Percentiles rank a stretch among this genome's conserved stretches.
Evolutionary conservation across 2,797 vertebrate genomes (phyloP).

Genomic region (Brotula barbata): DNA sequence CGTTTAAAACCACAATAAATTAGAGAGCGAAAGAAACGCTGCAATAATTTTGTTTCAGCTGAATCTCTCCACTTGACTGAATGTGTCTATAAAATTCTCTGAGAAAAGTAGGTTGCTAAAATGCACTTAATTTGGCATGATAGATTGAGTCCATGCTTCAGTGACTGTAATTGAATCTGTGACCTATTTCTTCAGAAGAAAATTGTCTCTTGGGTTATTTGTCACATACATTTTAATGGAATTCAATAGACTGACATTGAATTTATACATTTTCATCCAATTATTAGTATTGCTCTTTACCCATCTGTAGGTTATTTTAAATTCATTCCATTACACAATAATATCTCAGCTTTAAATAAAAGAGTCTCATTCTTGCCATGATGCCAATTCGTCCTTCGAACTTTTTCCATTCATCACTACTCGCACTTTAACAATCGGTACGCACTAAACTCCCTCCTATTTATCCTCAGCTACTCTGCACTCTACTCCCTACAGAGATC

Average conservation of each 20-base stretch:
- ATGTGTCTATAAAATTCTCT: conserved; percentile 99
- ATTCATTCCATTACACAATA: conserved; percentile 73
- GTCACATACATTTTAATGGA: conserved; percentile 98
- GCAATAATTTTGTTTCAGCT: conserved; percentile 84
- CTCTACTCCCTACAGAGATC: conserved; percentile 37
- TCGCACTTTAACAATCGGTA: conserved; percentile 19
- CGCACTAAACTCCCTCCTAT: conserved; percentile 18
- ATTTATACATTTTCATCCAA: conserved; percentile 88
- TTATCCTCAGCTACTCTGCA: conserved; percentile 39
- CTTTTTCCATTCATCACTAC: background rate
- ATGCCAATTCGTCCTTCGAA: conserved; percentile 28
- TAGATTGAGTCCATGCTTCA: conserved; percentile 99
- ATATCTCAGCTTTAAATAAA: conserved; percentile 39
- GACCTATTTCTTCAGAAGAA: conserved; percentile 99
- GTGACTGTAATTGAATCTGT: conserved; percentile 99
- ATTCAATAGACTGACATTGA: conserved; percentile 93
- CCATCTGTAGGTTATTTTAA: conserved; percentile 84
- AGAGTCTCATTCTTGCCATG: conserved; percentile 14
- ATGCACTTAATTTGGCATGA: conserved; percentile 99
- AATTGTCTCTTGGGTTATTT: conserved; percentile 97
- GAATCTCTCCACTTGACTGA: conserved; percentile 93
- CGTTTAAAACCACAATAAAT: conserved; percentile 74
- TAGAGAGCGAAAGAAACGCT: conserved; percentile 61
- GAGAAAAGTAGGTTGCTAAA: conserved; percentile 99
- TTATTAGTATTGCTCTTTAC: conserved; percentile 87